A percentile compares a stretch with the other conserved stretches of the same genome.
Evolutionary conservation across 2,113 vertebrate genomes (phyloP).

Genomic region (Pedetes capensis): DNA sequence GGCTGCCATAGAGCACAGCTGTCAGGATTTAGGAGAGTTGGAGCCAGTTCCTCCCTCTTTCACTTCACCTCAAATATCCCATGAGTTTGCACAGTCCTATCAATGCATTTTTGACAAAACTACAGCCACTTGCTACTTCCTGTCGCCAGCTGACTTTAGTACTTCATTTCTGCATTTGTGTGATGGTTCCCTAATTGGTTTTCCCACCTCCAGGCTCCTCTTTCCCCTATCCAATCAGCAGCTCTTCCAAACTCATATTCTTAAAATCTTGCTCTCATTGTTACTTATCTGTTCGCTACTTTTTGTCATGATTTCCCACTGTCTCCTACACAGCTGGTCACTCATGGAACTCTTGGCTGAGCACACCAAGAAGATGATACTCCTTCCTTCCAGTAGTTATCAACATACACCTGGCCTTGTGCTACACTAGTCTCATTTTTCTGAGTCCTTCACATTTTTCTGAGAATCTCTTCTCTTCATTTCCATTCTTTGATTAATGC

Average conservation of each 20-base stretch:
- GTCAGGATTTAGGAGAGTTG: not conserved
- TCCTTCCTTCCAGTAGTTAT: not conserved
- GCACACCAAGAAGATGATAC: not conserved
- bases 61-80: not conserved
- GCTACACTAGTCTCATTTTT: not conserved
- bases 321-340: not conserved
- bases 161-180: not conserved
- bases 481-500: not conserved
- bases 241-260: not conserved
- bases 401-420: too few species aligned
- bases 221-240: not conserved
- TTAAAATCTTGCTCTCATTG: not conserved
- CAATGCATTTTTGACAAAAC: not conserved
- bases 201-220: not conserved
- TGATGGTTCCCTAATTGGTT: conserved; percentile 25
- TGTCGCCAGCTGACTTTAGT: not conserved
- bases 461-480: not conserved
- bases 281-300: not conserved
- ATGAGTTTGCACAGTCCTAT: not conserved
- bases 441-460: not conserved
- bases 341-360: not conserved
- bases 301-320: not conserved
- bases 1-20: not conserved
- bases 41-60: not conserved
- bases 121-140: not conserved